phyloP scores from a whole-genome alignment of 2,888 invertebrate species.

The Polylopha cassiicola region DNA sequence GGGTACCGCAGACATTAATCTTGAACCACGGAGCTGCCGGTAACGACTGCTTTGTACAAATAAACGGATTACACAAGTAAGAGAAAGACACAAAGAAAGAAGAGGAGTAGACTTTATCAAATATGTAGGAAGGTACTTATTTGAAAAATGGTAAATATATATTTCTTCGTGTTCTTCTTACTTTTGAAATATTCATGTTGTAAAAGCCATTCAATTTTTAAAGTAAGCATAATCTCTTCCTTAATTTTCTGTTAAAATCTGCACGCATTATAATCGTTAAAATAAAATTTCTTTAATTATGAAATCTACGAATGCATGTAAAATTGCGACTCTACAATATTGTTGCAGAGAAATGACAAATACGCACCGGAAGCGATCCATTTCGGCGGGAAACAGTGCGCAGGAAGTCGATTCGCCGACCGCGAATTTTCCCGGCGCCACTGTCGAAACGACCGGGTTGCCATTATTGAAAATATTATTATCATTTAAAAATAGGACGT shows the following conservation, averaged over 20 bases:
- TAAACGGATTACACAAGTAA: conserved; percentile 20
- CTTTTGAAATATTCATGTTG: no score
- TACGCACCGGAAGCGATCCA: conserved; percentile 74
- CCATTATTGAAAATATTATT: conserved; percentile 26
- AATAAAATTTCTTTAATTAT: background rate
- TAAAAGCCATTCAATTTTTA: no score
- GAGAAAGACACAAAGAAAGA: no score
- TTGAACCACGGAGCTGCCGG: conserved; percentile 19
- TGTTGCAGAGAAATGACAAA: conserved; percentile 62
- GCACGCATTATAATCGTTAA: conserved; percentile 2
- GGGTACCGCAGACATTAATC: conserved; percentile 30
- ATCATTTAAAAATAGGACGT: conserved; percentile 5
- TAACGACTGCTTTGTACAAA: conserved; percentile 21
- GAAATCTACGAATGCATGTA: background rate
- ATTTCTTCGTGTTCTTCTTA: no score
- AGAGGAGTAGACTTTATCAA: no score
- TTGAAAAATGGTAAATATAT: no score
- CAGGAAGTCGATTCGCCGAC: conserved; percentile 74
- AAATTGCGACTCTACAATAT: conserved; percentile 12
- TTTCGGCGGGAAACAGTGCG: conserved; percentile 71
- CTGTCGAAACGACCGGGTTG: conserved; percentile 39
- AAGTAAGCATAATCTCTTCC: no score
- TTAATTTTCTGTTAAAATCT: no score
- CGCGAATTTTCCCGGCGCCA: conserved; percentile 72
- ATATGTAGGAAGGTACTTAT: no score